Conservation (phyloP, 1,140 invertebrate genomes). For the Scaptodrosophila lebanonensis region DNA sequence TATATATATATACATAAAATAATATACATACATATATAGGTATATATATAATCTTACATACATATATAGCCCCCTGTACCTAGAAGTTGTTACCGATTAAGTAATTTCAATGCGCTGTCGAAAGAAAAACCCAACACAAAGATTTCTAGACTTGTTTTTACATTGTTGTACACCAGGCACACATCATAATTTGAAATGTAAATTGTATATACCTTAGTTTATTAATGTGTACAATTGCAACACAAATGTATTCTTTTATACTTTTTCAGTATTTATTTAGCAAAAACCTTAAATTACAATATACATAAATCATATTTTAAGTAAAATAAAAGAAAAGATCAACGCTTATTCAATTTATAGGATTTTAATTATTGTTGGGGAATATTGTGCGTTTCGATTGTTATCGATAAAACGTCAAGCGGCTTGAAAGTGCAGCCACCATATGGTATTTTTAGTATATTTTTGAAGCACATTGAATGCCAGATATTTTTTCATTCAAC, state of each 20-base stretch:
- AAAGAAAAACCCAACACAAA: constrained; percentile 18
- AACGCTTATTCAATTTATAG: constrained; percentile 65
- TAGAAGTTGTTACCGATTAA: constrained; percentile 65
- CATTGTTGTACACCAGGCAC: constrained; percentile 41
- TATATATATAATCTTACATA: no score
- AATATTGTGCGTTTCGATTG: background rate
- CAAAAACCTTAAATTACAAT: constrained; percentile 42
- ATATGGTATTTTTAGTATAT: background rate
- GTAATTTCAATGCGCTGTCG: constrained; percentile 38
- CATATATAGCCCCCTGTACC: constrained; percentile 51
- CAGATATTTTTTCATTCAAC: no score
- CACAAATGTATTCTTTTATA: constrained; percentile 34
- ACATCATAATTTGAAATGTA: constrained; percentile 48
- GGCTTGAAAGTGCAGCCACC: background rate
- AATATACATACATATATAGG: constrained; percentile 34
- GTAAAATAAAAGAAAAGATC: constrained; percentile 68
- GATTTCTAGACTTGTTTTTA: constrained; percentile 36
- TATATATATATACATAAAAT: constrained; percentile 21
- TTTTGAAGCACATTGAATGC: no score
- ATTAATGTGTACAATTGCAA: constrained; percentile 28
- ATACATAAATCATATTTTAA: constrained; percentile 62
- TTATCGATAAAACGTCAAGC: constrained; percentile 9
- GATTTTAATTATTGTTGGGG: background rate
- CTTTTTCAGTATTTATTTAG: constrained; percentile 72
- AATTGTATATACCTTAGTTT: constrained; percentile 55